A percentile compares a stretch with the other conserved stretches of the same genome.
Evolutionary conservation across 2,797 vertebrate genomes (phyloP).

Genomic region (Columba guinea): DNA sequence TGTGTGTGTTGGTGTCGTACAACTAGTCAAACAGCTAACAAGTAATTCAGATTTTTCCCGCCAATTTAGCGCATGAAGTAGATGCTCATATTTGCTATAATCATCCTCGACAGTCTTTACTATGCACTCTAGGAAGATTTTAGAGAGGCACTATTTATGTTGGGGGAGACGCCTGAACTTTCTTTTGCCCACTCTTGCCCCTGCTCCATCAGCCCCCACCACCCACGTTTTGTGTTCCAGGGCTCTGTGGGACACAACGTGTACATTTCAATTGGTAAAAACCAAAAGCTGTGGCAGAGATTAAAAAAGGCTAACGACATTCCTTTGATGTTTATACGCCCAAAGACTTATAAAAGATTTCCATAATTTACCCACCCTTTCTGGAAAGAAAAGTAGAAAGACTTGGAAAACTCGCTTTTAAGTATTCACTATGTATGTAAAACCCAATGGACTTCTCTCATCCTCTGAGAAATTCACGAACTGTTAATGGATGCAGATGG

Average conservation of each 20-base stretch:
- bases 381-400: slow-evolving; percentile 68
- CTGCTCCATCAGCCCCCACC: background rate
- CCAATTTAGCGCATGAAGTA: background rate
- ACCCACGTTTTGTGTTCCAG: background rate
- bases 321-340: slow-evolving; percentile 75
- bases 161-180: background rate
- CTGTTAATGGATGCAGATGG: slow-evolving; percentile 20
- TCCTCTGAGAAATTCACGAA: slow-evolving; percentile 36
- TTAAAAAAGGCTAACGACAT: slow-evolving; percentile 67
- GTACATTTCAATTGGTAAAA: slow-evolving; percentile 49
- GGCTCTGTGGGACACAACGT: background rate
- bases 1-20: background rate
- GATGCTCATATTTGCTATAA: background rate
- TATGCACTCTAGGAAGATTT: background rate
- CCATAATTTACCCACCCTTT: slow-evolving; percentile 72
- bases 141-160: fast-evolving
- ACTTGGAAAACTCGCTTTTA: slow-evolving; percentile 69
- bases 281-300: slow-evolving; percentile 65
- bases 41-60: background rate
- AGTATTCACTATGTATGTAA: slow-evolving; percentile 62
- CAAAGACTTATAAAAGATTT: slow-evolving; percentile 76
- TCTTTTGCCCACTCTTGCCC: background rate
- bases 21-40: background rate
- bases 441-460: slow-evolving; percentile 52
- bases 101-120: fast-evolving